A percentile compares a stretch with the other conserved stretches of the same genome.
Conservation (phyloP, 2,113 vertebrate species). For the Ivindomyrus marchei region DNA sequence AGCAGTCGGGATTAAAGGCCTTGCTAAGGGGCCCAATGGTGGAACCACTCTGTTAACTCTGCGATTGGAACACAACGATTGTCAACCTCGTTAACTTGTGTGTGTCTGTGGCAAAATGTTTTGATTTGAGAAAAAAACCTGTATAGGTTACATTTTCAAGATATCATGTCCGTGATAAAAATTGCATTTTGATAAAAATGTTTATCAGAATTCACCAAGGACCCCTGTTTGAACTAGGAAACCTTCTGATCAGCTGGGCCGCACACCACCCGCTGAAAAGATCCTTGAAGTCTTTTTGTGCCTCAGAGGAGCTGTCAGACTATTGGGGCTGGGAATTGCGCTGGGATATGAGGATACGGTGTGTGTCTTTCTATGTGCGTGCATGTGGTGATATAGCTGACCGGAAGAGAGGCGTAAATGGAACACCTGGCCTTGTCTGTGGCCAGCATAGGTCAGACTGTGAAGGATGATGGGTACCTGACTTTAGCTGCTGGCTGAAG, state of each 20-base stretch:
- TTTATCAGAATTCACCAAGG: background rate
- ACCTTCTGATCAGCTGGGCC: background rate
- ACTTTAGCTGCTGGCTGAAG: background rate
- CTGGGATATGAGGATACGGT: background rate
- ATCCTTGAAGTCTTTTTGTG: slow-evolving; percentile 48
- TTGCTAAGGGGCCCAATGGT: background rate
- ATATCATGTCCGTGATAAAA: background rate
- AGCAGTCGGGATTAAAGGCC: background rate
- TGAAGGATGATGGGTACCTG: background rate
- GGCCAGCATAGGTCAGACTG: background rate
- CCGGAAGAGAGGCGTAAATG: background rate
- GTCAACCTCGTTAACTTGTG: background rate
- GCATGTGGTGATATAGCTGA: background rate
- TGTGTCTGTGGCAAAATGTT: background rate
- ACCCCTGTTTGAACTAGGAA: background rate
- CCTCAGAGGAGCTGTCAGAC: slow-evolving; percentile 43
- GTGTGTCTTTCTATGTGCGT: background rate
- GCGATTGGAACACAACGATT: background rate
- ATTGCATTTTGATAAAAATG: background rate
- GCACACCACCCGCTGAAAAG: slow-evolving; percentile 34
- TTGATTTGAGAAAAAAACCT: background rate
- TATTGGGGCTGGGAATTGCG: background rate
- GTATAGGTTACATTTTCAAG: background rate
- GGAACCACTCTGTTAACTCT: background rate
- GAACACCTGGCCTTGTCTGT: background rate